These are phyloP conservation scores for Nixonia krombeini DNA, from an alignment of 1,140 invertebrate species.

Conservation along the genomic window DNA sequence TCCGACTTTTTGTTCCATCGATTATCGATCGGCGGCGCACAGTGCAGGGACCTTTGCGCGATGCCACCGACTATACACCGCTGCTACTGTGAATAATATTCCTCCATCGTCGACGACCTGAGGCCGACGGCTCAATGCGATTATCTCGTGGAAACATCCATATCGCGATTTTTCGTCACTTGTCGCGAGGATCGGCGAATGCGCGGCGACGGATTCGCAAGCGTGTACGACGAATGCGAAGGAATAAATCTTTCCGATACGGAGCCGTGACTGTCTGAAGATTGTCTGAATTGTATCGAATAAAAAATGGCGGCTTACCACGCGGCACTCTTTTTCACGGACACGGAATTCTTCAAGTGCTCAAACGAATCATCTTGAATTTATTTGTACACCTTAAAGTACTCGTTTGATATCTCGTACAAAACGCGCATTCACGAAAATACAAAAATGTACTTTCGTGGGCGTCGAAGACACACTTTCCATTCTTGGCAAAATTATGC, in stretches of 20 bases:
- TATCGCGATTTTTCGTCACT: background rate
- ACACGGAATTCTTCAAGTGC: no score
- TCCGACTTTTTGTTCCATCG: slow-evolving; percentile 63
- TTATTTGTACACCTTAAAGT: no score
- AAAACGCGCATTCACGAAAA: no score
- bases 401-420: no score
- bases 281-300: background rate
- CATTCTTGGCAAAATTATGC: no score
- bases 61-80: slow-evolving; percentile 1
- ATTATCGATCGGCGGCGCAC: slow-evolving; percentile 60
- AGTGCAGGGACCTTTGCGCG: slow-evolving; percentile 55
- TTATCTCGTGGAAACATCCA: background rate
- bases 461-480: no score
- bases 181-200: slow-evolving; percentile 1
- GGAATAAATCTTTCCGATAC: background rate
- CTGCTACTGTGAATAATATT: slow-evolving; percentile 1
- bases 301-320: slow-evolving; percentile 1
- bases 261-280: background rate
- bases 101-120: background rate
- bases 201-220: slow-evolving; percentile 5
- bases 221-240: background rate
- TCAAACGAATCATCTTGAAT: no score
- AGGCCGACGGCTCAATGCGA: background rate
- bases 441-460: no score
- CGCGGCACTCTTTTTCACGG: no score